Evolutionary conservation across 2,888 invertebrate genomes (phyloP).

Genomic region (Oeneis ivallda): DNA sequence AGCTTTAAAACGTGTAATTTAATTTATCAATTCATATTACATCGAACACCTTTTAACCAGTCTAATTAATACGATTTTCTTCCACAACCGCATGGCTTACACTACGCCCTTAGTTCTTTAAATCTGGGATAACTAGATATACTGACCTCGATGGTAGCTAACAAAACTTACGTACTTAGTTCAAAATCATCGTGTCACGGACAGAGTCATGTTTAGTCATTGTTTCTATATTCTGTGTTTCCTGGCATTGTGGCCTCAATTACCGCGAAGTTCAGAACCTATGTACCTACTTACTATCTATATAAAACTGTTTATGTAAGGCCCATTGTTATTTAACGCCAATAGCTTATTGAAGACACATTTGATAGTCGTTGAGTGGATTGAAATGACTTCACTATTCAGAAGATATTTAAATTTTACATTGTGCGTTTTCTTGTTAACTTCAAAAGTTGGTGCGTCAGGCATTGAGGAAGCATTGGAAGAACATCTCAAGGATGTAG

Average conservation of each 20-base stretch:
- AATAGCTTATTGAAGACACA: conserved; percentile 50
- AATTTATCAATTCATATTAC: no score
- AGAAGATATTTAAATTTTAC: conserved; percentile 51
- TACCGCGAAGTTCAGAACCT: conserved; percentile 71
- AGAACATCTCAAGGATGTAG: conserved; percentile 73
- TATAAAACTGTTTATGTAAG: conserved; percentile 72
- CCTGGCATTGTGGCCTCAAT: conserved; percentile 77
- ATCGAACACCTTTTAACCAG: no score
- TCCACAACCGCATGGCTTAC: no score
- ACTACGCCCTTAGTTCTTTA: neutral
- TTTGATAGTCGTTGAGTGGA: conserved; percentile 42
- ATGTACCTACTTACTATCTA: conserved; percentile 51
- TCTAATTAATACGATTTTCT: no score
- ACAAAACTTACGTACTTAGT: conserved; percentile 46
- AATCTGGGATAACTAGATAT: conserved; percentile 39
- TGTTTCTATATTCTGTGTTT: conserved; percentile 69
- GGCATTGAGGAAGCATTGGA: conserved; percentile 71
- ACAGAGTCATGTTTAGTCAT: conserved; percentile 58
- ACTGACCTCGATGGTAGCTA: conserved; percentile 64
- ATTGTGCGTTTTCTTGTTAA: conserved; percentile 57
- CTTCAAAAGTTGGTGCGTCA: conserved; percentile 57
- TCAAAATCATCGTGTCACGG: conserved; percentile 72
- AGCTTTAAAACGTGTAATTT: no score
- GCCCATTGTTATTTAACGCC: conserved; percentile 57
- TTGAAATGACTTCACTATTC: conserved; percentile 65